These are phyloP conservation scores for Ptychodera flava DNA, from an alignment of 35 echinoderm and acorn worm genomes.

Conservation along the genomic window DNA sequence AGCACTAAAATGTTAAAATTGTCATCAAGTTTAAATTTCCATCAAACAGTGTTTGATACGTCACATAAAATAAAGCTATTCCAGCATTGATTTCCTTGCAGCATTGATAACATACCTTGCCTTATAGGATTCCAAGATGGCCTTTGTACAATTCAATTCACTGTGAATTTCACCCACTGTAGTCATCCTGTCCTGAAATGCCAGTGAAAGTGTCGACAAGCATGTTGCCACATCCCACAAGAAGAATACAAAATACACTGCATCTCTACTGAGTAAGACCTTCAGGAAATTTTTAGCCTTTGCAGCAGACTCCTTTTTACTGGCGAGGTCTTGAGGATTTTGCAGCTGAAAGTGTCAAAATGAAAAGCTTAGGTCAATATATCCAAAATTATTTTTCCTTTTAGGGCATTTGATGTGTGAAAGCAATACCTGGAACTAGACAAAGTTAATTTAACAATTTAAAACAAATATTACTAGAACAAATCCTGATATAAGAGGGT, in stretches of 20 bases:
- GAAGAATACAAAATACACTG: slow-evolving; percentile 37
- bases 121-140: too few species aligned
- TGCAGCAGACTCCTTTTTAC: slow-evolving; percentile 10
- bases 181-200: slow-evolving; percentile 17
- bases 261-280: slow-evolving; percentile 18
- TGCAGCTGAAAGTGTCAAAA: not conserved
- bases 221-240: slow-evolving; percentile 23
- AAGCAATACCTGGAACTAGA: not conserved
- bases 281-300: slow-evolving; percentile 39
- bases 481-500: not conserved
- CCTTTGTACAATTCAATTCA: too few species aligned
- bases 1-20: too few species aligned
- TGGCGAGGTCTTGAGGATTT: not conserved
- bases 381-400: not conserved
- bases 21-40: too few species aligned
- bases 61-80: too few species aligned
- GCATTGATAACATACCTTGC: too few species aligned
- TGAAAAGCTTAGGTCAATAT: not conserved
- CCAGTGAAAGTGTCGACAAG: slow-evolving; percentile 29
- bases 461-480: not conserved
- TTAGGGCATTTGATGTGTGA: not conserved
- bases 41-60: too few species aligned
- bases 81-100: too few species aligned
- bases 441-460: not conserved
- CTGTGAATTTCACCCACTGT: slow-evolving; percentile 43